phyloP scores from a whole-genome alignment of 2,797 vertebrate species.

The Tiaroga cobitis region DNA sequence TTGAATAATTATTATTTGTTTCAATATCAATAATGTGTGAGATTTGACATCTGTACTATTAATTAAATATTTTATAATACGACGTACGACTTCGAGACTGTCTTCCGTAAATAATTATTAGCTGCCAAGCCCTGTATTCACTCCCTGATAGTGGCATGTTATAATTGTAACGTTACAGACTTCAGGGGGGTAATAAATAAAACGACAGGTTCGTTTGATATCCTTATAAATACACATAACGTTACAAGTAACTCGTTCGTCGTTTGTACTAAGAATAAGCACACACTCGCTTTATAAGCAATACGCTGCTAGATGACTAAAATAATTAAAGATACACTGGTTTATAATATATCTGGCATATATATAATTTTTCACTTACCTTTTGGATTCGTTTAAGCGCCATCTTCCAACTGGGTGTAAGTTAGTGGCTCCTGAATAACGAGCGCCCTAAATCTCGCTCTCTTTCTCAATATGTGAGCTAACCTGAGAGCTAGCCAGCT shows the following conservation, averaged over 20 bases:
- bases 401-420: constrained; percentile 71
- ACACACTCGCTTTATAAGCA: not conserved
- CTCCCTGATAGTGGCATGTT: not conserved
- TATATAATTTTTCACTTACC: constrained; percentile 65
- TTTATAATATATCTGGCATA: not conserved
- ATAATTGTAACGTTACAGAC: too few species aligned
- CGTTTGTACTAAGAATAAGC: not conserved
- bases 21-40: not conserved
- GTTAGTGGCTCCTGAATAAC: constrained; percentile 38
- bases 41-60: not conserved
- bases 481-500: constrained; percentile 61
- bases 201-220: not conserved
- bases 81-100: not conserved
- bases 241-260: not conserved
- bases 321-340: not conserved
- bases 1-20: not conserved
- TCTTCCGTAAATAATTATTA: not conserved
- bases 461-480: constrained; percentile 54
- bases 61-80: not conserved
- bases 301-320: not conserved
- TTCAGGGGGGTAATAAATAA: not conserved
- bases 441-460: constrained; percentile 11
- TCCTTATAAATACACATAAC: not conserved
- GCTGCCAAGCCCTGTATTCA: not conserved
- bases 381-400: constrained; percentile 84